Evolutionary conservation across 2,113 vertebrate species (phyloP).

Genomic region (Proteles cristata): DNA sequence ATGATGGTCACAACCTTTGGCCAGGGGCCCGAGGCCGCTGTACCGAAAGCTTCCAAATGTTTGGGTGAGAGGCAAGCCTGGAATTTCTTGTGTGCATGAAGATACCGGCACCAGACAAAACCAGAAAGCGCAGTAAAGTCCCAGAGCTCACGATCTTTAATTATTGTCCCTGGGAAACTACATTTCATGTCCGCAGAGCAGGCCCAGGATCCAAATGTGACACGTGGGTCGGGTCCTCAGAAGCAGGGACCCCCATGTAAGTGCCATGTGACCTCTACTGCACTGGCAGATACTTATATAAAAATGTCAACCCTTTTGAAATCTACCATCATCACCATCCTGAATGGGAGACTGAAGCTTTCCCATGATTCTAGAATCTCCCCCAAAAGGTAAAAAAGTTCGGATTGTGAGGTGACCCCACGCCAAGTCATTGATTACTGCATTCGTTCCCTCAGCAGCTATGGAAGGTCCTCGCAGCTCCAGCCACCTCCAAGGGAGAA

Average conservation of each 20-base stretch:
- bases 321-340: not conserved
- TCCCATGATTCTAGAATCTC: not conserved
- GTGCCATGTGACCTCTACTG: accelerated
- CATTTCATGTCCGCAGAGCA: not conserved
- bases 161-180: not conserved
- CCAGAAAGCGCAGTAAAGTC: not conserved
- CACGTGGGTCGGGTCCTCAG: too few species aligned
- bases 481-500: not conserved
- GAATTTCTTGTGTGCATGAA: not conserved
- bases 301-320: not conserved
- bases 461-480: not conserved
- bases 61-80: not conserved
- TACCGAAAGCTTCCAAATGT: conserved; percentile 1
- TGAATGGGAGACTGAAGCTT: not conserved
- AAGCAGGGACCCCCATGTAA: not conserved
- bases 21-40: not conserved
- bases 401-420: not conserved
- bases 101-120: not conserved
- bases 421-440: not conserved
- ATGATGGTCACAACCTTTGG: not conserved
- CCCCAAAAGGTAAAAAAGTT: not conserved
- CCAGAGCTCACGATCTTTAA: not conserved
- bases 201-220: not conserved
- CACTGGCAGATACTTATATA: not conserved
- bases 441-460: not conserved